Evolutionary conservation across 2,888 invertebrate genomes (phyloP).

Genomic region (Dryococelus australis): DNA sequence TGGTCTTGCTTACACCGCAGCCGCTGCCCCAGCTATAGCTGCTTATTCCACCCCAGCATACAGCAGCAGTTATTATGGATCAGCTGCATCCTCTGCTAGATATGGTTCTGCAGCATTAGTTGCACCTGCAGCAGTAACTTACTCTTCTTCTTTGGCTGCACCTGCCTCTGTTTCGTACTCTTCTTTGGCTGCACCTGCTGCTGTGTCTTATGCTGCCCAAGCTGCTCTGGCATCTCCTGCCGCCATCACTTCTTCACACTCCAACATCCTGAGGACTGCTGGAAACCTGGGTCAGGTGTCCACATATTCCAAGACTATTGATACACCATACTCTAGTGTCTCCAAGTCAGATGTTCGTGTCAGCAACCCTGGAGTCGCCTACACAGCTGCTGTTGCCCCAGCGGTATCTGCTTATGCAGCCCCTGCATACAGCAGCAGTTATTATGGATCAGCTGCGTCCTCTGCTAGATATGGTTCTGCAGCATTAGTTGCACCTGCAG

Average conservation of each 20-base stretch:
- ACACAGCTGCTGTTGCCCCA: conserved; percentile 49
- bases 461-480: too few relatives aligned
- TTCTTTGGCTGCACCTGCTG: conserved; percentile 42
- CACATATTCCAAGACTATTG: conserved; percentile 74
- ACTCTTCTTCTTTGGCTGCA: too few relatives aligned
- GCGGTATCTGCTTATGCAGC: conserved; percentile 42
- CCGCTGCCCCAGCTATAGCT: conserved; percentile 45
- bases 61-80: conserved; percentile 26
- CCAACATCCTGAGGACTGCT: conserved; percentile 61
- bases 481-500: too few relatives aligned
- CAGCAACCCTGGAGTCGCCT: conserved; percentile 44
- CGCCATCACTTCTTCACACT: conserved; percentile 49
- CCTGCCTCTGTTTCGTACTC: background rate
- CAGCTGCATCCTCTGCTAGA: too few relatives aligned
- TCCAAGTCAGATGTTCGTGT: conserved; percentile 74
- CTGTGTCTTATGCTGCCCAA: conserved; percentile 49
- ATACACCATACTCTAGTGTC: conserved; percentile 76
- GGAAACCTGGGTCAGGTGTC: conserved; percentile 73
- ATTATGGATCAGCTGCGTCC: too few relatives aligned
- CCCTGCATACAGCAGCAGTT: conserved; percentile 40
- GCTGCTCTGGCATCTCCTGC: conserved; percentile 55
- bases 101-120: too few relatives aligned
- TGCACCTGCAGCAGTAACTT: too few relatives aligned
- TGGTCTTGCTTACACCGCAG: conserved; percentile 47
- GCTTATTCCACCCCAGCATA: conserved; percentile 44